Evolutionary conservation across 2,888 invertebrate genomes (phyloP).

Genomic region (Urechis unicinctus): DNA sequence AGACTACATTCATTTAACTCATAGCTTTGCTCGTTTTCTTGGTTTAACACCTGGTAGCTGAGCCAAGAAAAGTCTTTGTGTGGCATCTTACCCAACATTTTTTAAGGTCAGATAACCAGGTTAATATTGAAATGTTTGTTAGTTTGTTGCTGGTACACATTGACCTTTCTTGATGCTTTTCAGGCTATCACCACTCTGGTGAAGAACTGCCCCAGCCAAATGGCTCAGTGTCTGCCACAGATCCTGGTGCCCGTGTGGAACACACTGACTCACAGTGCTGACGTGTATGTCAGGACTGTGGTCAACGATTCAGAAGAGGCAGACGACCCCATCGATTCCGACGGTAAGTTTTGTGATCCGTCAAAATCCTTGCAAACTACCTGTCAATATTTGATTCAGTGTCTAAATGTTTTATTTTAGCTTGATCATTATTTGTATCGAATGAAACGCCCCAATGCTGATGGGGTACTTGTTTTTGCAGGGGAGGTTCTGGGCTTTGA

Average conservation of each 20-base stretch:
- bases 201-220: slow-evolving; percentile 59
- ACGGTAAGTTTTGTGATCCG: slow-evolving; percentile 54
- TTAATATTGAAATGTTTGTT: neutral
- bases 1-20: neutral
- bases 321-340: slow-evolving; percentile 60
- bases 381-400: too few relatives aligned
- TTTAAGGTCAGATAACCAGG: too few relatives aligned
- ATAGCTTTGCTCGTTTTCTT: too few relatives aligned
- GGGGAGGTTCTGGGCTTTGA: slow-evolving; percentile 63
- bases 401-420: too few relatives aligned
- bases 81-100: neutral
- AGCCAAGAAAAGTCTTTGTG: neutral
- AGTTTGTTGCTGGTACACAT: too few relatives aligned
- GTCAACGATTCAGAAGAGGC: slow-evolving; percentile 60
- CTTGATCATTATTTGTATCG: neutral
- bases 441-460: too few relatives aligned
- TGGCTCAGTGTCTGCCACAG: slow-evolving; percentile 59
- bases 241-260: slow-evolving; percentile 65
- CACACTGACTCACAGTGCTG: slow-evolving; percentile 63
- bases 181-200: slow-evolving; percentile 60
- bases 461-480: slow-evolving; percentile 25
- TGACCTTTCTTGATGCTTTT: too few relatives aligned
- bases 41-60: too few relatives aligned
- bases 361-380: too few relatives aligned
- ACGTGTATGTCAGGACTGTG: slow-evolving; percentile 58